These are phyloP conservation scores for Microtus pennsylvanicus DNA, from an alignment of 2,113 vertebrate species.

Conservation along the genomic window DNA sequence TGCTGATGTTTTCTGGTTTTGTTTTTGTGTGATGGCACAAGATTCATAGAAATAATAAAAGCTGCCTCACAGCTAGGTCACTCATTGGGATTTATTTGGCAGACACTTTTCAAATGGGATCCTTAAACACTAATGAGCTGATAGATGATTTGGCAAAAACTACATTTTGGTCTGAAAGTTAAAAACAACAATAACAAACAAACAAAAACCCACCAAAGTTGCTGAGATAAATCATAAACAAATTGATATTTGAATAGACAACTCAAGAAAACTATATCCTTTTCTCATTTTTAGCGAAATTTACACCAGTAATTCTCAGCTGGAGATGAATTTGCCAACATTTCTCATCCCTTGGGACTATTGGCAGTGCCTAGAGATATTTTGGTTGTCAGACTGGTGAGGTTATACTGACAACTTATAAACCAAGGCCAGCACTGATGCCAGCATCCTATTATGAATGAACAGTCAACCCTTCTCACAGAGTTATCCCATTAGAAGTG, in stretches of 20 bases:
- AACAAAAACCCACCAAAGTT: not conserved
- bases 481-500: not conserved
- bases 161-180: not conserved
- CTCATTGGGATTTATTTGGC: not conserved
- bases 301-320: not conserved
- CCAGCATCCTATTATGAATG: not conserved
- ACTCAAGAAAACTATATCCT: not conserved
- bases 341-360: no score
- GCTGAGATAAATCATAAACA: not conserved
- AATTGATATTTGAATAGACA: not conserved
- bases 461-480: not conserved
- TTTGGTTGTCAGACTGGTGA: not conserved
- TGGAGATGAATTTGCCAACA: not conserved
- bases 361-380: not conserved
- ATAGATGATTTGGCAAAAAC: not conserved
- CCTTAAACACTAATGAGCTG: not conserved
- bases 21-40: not conserved
- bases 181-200: not conserved
- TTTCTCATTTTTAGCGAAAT: not conserved
- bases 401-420: not conserved
- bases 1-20: not conserved
- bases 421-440: not conserved
- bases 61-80: not conserved
- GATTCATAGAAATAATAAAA: slow-evolving; percentile 14
- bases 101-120: not conserved